Conservation (phyloP, 2,888 invertebrate genomes). For the Plagiodera versicolora region DNA sequence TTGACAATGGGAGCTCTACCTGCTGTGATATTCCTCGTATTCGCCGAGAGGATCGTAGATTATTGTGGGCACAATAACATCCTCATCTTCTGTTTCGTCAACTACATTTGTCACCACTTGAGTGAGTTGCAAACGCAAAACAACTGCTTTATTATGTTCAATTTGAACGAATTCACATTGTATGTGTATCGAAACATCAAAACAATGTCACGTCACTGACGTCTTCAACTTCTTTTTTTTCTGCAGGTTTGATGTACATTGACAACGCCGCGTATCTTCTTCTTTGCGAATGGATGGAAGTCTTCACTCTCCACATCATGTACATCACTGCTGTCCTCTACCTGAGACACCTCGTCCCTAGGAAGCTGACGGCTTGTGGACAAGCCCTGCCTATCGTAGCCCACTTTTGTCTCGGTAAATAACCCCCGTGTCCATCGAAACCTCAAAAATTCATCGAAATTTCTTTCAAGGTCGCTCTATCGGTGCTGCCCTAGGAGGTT, state of each 20-base stretch:
- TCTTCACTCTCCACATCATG: constrained; percentile 74
- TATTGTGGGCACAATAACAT: constrained; percentile 82
- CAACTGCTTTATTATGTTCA: too few relatives aligned
- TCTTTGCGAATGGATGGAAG: constrained; percentile 71
- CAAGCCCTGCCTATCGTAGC: constrained; percentile 78
- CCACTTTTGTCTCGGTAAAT: constrained; percentile 72
- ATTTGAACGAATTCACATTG: too few relatives aligned
- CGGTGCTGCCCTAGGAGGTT: constrained; percentile 68
- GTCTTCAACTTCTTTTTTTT: too few relatives aligned
- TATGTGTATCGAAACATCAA: too few relatives aligned
- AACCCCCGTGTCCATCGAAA: too few relatives aligned
- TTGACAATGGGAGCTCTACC: constrained; percentile 70
- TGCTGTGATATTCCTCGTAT: constrained; percentile 71
- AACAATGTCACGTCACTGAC: too few relatives aligned
- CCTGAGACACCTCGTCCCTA: constrained; percentile 77
- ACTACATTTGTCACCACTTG: constrained; percentile 76
- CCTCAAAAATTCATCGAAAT: too few relatives aligned
- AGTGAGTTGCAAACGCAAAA: constrained; percentile 57
- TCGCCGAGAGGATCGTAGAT: constrained; percentile 81
- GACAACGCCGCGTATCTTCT: constrained; percentile 67
- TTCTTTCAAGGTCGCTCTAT: constrained; percentile 66
- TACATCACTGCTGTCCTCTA: constrained; percentile 81
- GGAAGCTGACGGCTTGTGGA: constrained; percentile 75
- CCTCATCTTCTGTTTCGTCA: constrained; percentile 78
- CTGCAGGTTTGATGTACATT: constrained; percentile 61